Evolutionary conservation across 2,888 invertebrate genomes (phyloP), one percentile per base, ranked within the genome.

Genomic region (Melinaea menophilus): DNA sequence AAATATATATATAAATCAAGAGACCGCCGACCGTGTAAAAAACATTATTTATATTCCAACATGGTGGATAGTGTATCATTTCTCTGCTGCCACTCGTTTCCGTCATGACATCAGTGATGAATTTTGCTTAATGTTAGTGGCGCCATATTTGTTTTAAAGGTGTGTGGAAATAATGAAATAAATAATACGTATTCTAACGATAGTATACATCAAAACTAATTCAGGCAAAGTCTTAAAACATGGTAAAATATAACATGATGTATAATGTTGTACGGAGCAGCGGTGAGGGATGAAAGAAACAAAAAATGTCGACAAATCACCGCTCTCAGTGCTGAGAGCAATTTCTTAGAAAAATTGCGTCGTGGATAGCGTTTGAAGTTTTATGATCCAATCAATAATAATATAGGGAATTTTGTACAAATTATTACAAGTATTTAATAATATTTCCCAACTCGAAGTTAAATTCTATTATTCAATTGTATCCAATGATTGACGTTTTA

Each of bases 241-340:
- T 41, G 41, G 41, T 41, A 3, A 41, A 41, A 41, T 41, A 41
- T 41, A 41, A 41, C 41, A 41, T 41, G 41, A 41, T 9, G 11
- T 41, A 41, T 41, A 41, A 41, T 3, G 41, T 9, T 41, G 9
- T 41, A 59, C 11, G 66, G 58, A 58, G 61, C 66, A 68, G 3
- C 9, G 41, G 2, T 9, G 41, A 2, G 41, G 37, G 37, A 9
- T 5, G 41, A 41, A 41, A 41, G 41, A 9, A 41, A 41, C 41
- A 64, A 67, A 69, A 72, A 71, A 72, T 65, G 65, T 64, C 69
- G 69, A 72, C 72, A 72, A 72, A 72, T 72, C 68, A 69, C 69
- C 64, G 61, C 66, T 68, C 61, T 54, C 60, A 62, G 59, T 62
- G 63, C 67, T 67, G 63, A 71, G 68, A 65, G 61, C 63, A 63